Conservation (phyloP, 2,797 vertebrate genomes). For the Hemibagrus guttatus region DNA sequence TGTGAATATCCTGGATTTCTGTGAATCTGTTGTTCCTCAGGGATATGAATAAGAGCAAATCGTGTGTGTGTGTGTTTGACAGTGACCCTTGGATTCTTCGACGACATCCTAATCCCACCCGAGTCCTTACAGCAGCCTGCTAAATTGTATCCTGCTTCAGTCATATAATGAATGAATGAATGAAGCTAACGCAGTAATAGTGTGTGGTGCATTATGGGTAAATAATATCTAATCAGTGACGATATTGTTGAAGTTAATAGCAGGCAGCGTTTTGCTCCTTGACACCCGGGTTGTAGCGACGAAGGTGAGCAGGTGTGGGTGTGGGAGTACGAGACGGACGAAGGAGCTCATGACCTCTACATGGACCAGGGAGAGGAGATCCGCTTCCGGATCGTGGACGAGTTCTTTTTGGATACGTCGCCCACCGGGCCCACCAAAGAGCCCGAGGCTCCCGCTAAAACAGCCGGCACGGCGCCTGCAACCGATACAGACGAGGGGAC, state of each 20-base stretch:
- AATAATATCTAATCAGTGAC: neutral
- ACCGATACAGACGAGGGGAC: slow-evolving; percentile 58
- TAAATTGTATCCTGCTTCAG: slow-evolving; percentile 90
- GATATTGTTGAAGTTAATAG: neutral
- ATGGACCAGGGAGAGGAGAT: slow-evolving; percentile 98
- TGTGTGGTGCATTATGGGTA: slow-evolving; percentile 1
- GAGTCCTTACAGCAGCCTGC: slow-evolving; percentile 96
- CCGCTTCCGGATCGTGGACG: slow-evolving; percentile 90
- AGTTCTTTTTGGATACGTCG: slow-evolving; percentile 92
- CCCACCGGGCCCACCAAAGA: slow-evolving; percentile 86
- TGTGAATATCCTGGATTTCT: neutral
- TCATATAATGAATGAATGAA: neutral
- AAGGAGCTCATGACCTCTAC: slow-evolving; percentile 96
- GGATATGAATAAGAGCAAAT: neutral
- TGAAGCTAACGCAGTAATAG: neutral
- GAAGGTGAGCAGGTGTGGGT: slow-evolving; percentile 97
- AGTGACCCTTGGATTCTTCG: slow-evolving; percentile 97
- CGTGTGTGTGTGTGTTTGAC: slow-evolving; percentile 22
- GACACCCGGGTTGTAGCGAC: slow-evolving; percentile 75
- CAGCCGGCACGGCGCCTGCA: slow-evolving; percentile 30
- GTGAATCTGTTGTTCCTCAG: neutral
- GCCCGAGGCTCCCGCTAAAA: slow-evolving; percentile 53
- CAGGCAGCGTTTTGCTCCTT: slow-evolving; percentile 58
- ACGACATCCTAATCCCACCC: slow-evolving; percentile 93
- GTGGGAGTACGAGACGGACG: slow-evolving; percentile 98